Base-by-base conservation (phyloP, 2,113 vertebrate species). In the Entomyzon cyanotis region DNA sequence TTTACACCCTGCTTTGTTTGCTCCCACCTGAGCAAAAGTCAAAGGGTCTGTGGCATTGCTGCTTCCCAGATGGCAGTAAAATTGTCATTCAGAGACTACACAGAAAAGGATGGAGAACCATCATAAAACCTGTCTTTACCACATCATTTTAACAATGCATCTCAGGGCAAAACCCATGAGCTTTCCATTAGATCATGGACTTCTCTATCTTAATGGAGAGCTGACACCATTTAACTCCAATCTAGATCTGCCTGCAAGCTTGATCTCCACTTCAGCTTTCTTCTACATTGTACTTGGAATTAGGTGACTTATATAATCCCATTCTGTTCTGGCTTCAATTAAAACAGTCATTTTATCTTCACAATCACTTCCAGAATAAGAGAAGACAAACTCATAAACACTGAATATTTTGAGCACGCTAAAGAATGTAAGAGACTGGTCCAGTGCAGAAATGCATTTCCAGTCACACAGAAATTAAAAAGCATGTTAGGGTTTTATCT, bases 321-420 rank as follows among this genome's bases (percentile, higher is more conserved):
- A 21, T 90, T 90, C 89, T 50, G 70, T 59, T 70, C 75, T 87
- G 82, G 46, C n/a, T 85, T 90, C 59, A 90, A 20, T 96, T 88
- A 70, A 59, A 91, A 84, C 27, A 41, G 75, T 37, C 59, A 37
- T 25, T 81, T 67, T 85, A 74, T 86, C 56, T 74, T 94, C 44
- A 41, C 75, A 53, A 75, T 93, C 63, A 4, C 47, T 93, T 94
- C 90, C 87, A 90, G 87, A 85, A 73, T 71, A 93, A 87, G 41
- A 74, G 82, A 77, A 69, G 55, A 91, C 55, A 85, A 91, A 80
- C 79, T 82, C 85, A 73, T 91, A 92, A 90, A 81, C 75, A 59
- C 55, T 79, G 90, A 86, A 47, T 92, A 93, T 90, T 93, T 86
- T 80, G 60, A 86, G 59, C 47, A 56, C 33, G 56, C 75, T 88